Evolutionary conservation across 37 sponge, comb jelly and placozoan species (phyloP).

Genomic region (Mnemiopsis leidyi): DNA sequence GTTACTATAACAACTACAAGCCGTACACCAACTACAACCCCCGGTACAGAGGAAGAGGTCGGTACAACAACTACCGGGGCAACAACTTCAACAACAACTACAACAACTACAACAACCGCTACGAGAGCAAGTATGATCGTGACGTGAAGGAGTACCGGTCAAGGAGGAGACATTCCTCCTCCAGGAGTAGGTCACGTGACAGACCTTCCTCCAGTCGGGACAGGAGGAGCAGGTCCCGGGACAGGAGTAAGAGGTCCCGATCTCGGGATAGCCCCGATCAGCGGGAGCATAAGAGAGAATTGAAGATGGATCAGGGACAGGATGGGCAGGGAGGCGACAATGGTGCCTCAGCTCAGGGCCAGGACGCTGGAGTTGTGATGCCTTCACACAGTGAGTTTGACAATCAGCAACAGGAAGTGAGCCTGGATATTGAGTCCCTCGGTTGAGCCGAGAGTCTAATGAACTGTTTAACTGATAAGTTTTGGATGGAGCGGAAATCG

Average conservation of each 20-base stretch:
- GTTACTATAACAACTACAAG: constrained; percentile 53
- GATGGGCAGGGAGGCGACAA: neutral
- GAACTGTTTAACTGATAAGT: too few relatives aligned
- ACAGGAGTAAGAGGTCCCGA: neutral
- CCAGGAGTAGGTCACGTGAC: neutral
- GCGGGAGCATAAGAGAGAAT: neutral
- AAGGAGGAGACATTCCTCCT: constrained; percentile 9
- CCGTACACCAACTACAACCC: constrained; percentile 47
- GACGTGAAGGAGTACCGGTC: neutral
- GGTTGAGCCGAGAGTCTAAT: too few relatives aligned
- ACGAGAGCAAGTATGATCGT: neutral
- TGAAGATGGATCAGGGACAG: constrained; percentile 1
- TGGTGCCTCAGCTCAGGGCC: neutral
- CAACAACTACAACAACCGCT: neutral
- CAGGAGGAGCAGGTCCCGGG: neutral
- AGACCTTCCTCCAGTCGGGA: neutral
- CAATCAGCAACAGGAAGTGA: neutral
- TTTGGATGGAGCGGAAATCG: too few relatives aligned
- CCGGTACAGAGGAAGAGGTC: neutral
- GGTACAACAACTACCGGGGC: constrained; percentile 44
- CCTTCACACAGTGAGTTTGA: neutral
- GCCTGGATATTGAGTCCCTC: neutral
- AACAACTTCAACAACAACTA: constrained; percentile 49
- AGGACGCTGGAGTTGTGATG: neutral
- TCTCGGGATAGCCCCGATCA: neutral